Percentiles rank a stretch among this genome's conserved stretches.
These are phyloP conservation scores for Myiotriccus ornatus DNA, from an alignment of 2,797 vertebrate genomes.

Conservation along the genomic window DNA sequence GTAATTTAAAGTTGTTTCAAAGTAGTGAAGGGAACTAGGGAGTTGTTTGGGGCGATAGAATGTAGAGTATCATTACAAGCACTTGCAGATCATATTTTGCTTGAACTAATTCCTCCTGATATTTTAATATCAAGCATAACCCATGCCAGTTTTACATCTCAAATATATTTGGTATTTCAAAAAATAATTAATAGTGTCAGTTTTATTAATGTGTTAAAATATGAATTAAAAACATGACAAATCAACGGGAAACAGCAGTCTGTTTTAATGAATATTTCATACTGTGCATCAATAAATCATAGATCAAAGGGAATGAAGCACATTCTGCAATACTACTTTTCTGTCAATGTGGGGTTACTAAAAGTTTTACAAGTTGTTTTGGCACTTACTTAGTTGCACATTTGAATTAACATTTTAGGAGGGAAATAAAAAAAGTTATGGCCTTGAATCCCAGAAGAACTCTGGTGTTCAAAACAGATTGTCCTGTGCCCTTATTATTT, in stretches of 20 bases:
- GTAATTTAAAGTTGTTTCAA: conserved; percentile 54
- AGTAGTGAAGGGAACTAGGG: conserved; percentile 32
- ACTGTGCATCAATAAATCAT: conserved; percentile 72
- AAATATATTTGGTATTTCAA: conserved; percentile 66
- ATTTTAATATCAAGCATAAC: conserved; percentile 27
- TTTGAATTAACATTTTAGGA: conserved; percentile 41
- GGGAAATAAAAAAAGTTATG: neutral
- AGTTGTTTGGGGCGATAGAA: conserved; percentile 34
- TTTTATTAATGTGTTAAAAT: conserved; percentile 80
- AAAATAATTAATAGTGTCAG: conserved; percentile 75
- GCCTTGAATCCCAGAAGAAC: neutral
- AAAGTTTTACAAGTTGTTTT: conserved; percentile 64
- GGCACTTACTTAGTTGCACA: conserved; percentile 14
- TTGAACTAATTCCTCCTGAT: conserved; percentile 43
- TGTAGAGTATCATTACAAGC: conserved; percentile 30
- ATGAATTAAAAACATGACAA: conserved; percentile 80
- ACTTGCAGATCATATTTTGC: conserved; percentile 47
- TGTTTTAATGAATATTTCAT: conserved; percentile 81
- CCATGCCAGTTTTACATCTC: conserved; percentile 43
- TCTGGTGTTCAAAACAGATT: neutral
- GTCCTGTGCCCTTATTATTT: neutral
- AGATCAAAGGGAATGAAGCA: conserved; percentile 66
- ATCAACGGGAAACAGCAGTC: conserved; percentile 73
- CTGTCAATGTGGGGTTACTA: conserved; percentile 49
- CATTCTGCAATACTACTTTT: conserved; percentile 27